phyloP scores from a whole-genome alignment of 2,113 vertebrate species.

The Dendrocopos noguchii region DNA sequence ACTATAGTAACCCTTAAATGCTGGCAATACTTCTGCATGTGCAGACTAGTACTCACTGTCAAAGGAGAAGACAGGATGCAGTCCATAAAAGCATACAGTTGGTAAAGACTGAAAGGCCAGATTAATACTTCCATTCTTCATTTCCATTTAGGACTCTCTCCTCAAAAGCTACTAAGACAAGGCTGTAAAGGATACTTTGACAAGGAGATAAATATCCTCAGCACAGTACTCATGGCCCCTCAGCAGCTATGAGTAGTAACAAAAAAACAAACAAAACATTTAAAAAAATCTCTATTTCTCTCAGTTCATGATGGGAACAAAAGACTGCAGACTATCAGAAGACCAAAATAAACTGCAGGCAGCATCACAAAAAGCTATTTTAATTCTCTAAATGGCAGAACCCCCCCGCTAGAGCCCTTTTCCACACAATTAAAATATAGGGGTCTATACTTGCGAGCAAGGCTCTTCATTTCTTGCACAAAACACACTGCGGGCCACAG shows the following conservation, averaged over 20 bases:
- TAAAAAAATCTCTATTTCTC: not conserved
- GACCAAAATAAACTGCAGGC: not conserved
- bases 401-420: not conserved
- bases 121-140: not conserved
- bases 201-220: not conserved
- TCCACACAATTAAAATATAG: not conserved
- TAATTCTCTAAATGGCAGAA: not conserved
- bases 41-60: not conserved
- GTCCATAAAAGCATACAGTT: not conserved
- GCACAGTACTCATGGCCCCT: not conserved
- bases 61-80: not conserved
- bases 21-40: not conserved
- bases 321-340: not conserved
- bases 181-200: not conserved
- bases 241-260: not conserved
- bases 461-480: not conserved
- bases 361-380: not conserved
- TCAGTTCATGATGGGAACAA: not conserved
- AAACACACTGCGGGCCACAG: not conserved
- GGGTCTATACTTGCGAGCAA: not conserved
- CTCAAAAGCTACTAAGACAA: not conserved
- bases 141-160: not conserved
- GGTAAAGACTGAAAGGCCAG: not conserved
- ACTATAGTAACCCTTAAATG: not conserved
- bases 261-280: not conserved